Percentiles rank a stretch among this genome's conserved stretches.
phyloP scores from a whole-genome alignment of 1,140 invertebrate genomes.

The Drosophila sproati region DNA sequence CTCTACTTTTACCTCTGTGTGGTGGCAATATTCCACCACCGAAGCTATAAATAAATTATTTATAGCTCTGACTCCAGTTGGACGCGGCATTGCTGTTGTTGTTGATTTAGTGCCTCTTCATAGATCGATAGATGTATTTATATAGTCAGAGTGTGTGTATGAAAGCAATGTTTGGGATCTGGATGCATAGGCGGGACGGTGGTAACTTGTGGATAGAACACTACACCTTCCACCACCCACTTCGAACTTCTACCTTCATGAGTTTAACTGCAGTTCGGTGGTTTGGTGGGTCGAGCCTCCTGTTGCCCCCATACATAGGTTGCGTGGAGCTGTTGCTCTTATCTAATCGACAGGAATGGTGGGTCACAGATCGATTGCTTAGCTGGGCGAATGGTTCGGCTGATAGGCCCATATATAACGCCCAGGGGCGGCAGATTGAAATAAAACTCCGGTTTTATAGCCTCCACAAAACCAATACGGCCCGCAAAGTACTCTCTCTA shows the following conservation, averaged over 20 bases:
- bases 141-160: constrained; percentile 1
- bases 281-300: constrained; percentile 43
- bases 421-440: constrained; percentile 78
- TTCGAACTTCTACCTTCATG: background rate
- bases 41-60: constrained; percentile 83
- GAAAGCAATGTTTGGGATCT: constrained; percentile 15
- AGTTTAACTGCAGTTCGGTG: background rate
- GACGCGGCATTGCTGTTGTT: constrained; percentile 56
- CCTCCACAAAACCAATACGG: constrained; percentile 46
- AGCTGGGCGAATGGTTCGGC: constrained; percentile 7
- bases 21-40: constrained; percentile 80
- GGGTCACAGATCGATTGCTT: constrained; percentile 72
- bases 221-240: background rate
- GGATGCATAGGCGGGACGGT: constrained; percentile 53
- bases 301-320: constrained; percentile 2
- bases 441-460: constrained; percentile 78
- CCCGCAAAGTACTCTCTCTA: background rate
- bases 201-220: no score
- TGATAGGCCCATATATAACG: constrained; percentile 72
- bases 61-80: constrained; percentile 65
- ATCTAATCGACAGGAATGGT: constrained; percentile 68
- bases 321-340: constrained; percentile 33
- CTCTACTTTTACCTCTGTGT: constrained; percentile 60
- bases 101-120: constrained; percentile 81
- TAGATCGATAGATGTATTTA: constrained; percentile 42